A percentile compares a stretch with the other conserved stretches of the same genome.
Evolutionary conservation across 2,888 invertebrate genomes (phyloP).

Genomic region (Dione vanillae): DNA sequence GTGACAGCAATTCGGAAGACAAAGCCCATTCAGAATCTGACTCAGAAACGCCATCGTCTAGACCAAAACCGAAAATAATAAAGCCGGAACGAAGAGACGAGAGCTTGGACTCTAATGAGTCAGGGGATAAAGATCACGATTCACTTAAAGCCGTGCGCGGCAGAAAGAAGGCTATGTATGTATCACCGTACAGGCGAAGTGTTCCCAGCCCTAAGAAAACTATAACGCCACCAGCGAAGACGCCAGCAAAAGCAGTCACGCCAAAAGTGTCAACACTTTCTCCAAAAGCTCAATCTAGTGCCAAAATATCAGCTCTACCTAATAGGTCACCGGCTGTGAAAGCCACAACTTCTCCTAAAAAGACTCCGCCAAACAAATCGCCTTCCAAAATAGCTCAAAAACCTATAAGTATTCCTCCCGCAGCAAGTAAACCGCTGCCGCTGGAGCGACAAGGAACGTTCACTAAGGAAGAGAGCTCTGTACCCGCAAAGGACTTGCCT

Average conservation of each 20-base stretch:
- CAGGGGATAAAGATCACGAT: slow-evolving; percentile 70
- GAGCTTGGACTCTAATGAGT: slow-evolving; percentile 77
- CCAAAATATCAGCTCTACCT: slow-evolving; percentile 57
- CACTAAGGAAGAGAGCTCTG: slow-evolving; percentile 90
- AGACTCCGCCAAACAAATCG: slow-evolving; percentile 62
- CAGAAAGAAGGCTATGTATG: slow-evolving; percentile 87
- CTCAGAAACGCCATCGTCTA: slow-evolving; percentile 59
- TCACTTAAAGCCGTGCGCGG: slow-evolving; percentile 86
- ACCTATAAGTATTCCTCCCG: slow-evolving; percentile 57
- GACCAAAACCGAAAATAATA: slow-evolving; percentile 84
- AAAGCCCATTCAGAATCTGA: slow-evolving; percentile 79
- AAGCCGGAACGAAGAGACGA: slow-evolving; percentile 80
- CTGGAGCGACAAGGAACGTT: slow-evolving; percentile 95
- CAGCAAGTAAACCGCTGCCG: slow-evolving; percentile 73
- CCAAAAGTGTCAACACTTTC: slow-evolving; percentile 55
- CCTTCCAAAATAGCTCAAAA: slow-evolving; percentile 63
- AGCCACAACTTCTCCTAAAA: slow-evolving; percentile 71
- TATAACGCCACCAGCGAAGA: slow-evolving; percentile 47
- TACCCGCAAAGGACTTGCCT: slow-evolving; percentile 69
- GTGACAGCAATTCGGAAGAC: slow-evolving; percentile 85
- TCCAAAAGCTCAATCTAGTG: slow-evolving; percentile 61
- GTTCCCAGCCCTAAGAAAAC: slow-evolving; percentile 67
- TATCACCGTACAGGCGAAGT: slow-evolving; percentile 82
- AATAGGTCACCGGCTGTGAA: slow-evolving; percentile 59
- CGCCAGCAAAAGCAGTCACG: slow-evolving; percentile 54